Conservation (phyloP, 1,140 invertebrate genomes). For the Drosophila sturtevanti region DNA sequence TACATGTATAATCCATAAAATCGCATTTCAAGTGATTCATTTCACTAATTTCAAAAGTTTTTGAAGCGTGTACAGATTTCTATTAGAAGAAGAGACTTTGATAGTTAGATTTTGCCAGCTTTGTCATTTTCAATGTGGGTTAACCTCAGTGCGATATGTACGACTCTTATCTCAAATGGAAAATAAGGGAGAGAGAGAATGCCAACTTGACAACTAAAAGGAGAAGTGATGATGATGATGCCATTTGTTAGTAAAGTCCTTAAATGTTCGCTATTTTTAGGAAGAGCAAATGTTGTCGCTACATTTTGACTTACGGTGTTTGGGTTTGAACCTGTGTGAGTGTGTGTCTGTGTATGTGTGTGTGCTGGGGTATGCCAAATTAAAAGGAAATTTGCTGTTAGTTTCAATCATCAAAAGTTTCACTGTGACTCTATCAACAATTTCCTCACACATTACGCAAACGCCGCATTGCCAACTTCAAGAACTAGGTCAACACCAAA, state of each 20-base stretch:
- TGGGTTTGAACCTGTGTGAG: conserved; percentile 26
- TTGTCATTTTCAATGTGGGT: conserved; percentile 71
- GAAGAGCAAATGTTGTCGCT: conserved; percentile 52
- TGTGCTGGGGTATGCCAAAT: conserved; percentile 49
- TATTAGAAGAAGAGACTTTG: no score
- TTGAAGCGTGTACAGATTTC: background rate
- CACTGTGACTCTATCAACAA: conserved; percentile 1
- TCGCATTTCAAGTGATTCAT: no score
- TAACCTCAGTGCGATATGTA: conserved; percentile 66
- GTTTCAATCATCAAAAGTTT: conserved; percentile 32
- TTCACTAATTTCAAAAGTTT: background rate
- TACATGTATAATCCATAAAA: no score
- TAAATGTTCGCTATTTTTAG: conserved; percentile 41
- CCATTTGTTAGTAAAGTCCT: conserved; percentile 62
- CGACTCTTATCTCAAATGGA: background rate
- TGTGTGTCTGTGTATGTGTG: conserved; percentile 48
- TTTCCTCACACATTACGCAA: conserved; percentile 61
- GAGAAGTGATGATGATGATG: conserved; percentile 67
- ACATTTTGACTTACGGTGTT: conserved; percentile 49
- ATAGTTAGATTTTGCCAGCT: background rate
- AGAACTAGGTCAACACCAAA: conserved; percentile 45
- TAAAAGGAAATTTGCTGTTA: conserved; percentile 67
- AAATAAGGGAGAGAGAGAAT: conserved; percentile 3
- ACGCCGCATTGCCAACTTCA: conserved; percentile 62
- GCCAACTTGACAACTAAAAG: conserved; percentile 6